These are phyloP conservation scores for Polydrusus pterygomalis DNA, from an alignment of 2,888 invertebrate genomes.

Conservation along the genomic window DNA sequence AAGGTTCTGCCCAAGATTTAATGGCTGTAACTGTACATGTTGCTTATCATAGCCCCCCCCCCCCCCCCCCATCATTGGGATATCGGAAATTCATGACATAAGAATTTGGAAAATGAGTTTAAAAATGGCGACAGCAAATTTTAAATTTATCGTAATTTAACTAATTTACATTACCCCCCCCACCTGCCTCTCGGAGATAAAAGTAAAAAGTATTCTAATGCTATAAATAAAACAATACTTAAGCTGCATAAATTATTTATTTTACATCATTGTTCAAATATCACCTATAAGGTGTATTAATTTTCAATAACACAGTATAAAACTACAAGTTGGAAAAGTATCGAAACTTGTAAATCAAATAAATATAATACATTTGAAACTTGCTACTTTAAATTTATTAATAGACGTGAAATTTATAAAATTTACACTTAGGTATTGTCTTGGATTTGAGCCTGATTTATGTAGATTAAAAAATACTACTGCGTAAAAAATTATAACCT, in stretches of 20 bases:
- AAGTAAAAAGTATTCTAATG: too few relatives aligned
- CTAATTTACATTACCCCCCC: too few relatives aligned
- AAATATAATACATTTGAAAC: slow-evolving; percentile 45
- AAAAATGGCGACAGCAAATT: too few relatives aligned
- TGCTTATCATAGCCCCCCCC: too few relatives aligned
- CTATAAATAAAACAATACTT: neutral
- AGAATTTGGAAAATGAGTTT: too few relatives aligned
- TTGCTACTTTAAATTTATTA: slow-evolving; percentile 1
- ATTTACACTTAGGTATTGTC: slow-evolving; percentile 40
- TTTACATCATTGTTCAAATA: slow-evolving; percentile 57
- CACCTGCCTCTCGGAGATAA: too few relatives aligned
- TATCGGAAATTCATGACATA: too few relatives aligned
- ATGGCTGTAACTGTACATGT: too few relatives aligned
- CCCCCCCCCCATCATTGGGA: too few relatives aligned
- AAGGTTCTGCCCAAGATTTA: too few relatives aligned
- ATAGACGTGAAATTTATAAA: slow-evolving; percentile 28
- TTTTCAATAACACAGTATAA: slow-evolving; percentile 63
- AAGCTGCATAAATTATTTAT: slow-evolving; percentile 58
- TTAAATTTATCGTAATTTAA: too few relatives aligned
- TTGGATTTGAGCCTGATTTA: slow-evolving; percentile 37
- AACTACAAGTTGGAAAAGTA: slow-evolving; percentile 63
- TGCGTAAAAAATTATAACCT: slow-evolving; percentile 27
- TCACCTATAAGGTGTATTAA: slow-evolving; percentile 63
- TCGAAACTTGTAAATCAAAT: slow-evolving; percentile 56
- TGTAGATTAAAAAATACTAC: slow-evolving; percentile 14